A percentile compares a stretch with the other conserved stretches of the same genome.
Evolutionary conservation across 2,797 vertebrate species (phyloP).

Genomic region (Threskiornis aethiopicus): DNA sequence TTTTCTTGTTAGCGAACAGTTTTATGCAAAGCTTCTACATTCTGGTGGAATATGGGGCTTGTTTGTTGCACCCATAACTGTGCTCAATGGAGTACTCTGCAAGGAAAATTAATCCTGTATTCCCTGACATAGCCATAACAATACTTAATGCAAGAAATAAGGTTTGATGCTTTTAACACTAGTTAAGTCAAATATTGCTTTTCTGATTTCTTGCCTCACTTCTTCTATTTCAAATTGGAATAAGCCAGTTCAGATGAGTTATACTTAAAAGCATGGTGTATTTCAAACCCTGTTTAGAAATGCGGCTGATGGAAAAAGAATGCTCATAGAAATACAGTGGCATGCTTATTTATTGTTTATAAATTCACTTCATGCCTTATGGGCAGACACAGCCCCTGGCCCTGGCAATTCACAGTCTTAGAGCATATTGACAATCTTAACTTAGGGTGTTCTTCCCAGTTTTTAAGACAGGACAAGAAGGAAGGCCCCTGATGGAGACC

Average conservation of each 20-base stretch:
- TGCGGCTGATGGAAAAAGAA: accelerated
- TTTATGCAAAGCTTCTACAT: background rate
- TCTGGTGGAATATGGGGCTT: background rate
- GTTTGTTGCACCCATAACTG: background rate
- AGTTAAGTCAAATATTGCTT: background rate
- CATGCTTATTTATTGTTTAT: background rate
- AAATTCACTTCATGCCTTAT: background rate
- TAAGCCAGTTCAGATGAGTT: background rate
- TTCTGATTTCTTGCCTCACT: background rate
- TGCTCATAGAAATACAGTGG: background rate
- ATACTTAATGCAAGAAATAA: background rate
- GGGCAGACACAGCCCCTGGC: background rate
- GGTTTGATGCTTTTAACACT: background rate
- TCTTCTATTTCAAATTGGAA: background rate
- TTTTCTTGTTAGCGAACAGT: background rate
- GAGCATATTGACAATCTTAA: background rate
- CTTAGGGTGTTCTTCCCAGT: background rate
- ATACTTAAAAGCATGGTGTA: background rate
- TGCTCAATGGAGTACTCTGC: background rate
- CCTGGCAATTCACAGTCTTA: background rate
- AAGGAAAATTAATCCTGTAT: background rate
- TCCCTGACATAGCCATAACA: background rate
- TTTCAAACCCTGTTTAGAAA: background rate
- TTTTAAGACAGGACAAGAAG: background rate
- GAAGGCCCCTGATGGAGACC: background rate